These are phyloP conservation scores for Zapornia atra DNA, from an alignment of 2,113 vertebrate genomes.

Conservation along the genomic window DNA sequence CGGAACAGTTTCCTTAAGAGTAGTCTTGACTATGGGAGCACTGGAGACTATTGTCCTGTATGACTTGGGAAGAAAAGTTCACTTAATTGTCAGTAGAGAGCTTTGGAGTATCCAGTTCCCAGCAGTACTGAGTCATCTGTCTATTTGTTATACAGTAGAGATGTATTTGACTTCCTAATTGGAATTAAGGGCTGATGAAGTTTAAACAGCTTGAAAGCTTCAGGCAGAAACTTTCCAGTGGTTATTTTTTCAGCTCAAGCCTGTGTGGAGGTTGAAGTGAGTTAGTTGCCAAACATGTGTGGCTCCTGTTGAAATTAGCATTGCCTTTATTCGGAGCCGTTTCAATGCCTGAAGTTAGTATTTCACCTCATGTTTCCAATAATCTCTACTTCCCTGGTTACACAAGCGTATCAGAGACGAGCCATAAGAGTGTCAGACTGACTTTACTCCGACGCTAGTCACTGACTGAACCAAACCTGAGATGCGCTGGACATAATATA, in stretches of 20 bases:
- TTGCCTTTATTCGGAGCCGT: background rate
- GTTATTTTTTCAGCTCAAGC: background rate
- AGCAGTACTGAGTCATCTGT: background rate
- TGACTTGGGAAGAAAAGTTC: background rate
- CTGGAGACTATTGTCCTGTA: background rate
- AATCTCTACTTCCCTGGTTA: slow-evolving; percentile 52
- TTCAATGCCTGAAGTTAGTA: slow-evolving; percentile 30
- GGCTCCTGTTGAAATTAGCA: background rate
- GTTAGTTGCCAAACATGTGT: background rate
- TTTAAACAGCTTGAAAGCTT: slow-evolving; percentile 28
- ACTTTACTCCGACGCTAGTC: background rate
- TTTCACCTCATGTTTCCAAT: slow-evolving; percentile 34
- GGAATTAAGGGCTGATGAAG: slow-evolving; percentile 9
- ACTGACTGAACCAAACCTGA: background rate
- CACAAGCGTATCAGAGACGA: slow-evolving; percentile 7
- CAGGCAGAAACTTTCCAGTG: slow-evolving; percentile 18
- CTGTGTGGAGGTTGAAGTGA: background rate
- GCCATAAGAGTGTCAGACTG: background rate
- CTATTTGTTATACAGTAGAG: background rate
- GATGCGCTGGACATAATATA: background rate
- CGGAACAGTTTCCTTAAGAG: background rate
- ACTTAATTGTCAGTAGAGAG: background rate
- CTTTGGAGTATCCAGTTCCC: background rate
- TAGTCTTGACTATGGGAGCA: background rate
- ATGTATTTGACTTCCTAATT: slow-evolving; percentile 4